Conservation (phyloP, 2,113 vertebrate genomes). For the Lamprologus ornatipinnis region DNA sequence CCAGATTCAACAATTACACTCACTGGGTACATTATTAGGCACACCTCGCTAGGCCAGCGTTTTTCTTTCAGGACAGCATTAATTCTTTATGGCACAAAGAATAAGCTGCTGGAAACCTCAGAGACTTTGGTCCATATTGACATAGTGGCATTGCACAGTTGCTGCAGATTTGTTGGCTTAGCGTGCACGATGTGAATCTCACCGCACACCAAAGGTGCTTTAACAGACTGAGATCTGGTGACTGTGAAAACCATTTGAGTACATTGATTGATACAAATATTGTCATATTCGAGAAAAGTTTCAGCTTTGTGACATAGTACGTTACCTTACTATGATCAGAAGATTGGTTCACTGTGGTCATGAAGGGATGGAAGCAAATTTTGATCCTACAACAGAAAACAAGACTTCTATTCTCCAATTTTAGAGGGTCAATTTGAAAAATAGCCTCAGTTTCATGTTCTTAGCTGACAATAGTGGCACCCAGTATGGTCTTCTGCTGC, state of each 20-base stretch:
- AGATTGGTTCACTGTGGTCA: neutral
- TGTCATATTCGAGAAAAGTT: neutral
- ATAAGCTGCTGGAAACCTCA: neutral
- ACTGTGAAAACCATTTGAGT: neutral
- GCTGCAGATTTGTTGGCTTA: neutral
- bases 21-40: neutral
- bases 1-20: neutral
- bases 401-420: neutral
- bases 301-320: neutral
- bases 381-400: neutral
- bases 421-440: neutral
- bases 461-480: neutral
- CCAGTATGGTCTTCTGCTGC: neutral
- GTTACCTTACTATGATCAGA: neutral
- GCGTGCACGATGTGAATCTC: neutral
- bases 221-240: neutral
- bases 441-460: neutral
- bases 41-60: accelerated
- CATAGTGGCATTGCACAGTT: neutral
- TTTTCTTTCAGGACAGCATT: neutral
- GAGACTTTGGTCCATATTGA: neutral
- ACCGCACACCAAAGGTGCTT: neutral
- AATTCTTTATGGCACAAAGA: neutral
- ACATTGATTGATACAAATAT: neutral
- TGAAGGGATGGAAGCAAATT: neutral